Evolutionary conservation across 92 coral and sea anemone genomes (phyloP).

Genomic region (Bergia puertoricense): DNA sequence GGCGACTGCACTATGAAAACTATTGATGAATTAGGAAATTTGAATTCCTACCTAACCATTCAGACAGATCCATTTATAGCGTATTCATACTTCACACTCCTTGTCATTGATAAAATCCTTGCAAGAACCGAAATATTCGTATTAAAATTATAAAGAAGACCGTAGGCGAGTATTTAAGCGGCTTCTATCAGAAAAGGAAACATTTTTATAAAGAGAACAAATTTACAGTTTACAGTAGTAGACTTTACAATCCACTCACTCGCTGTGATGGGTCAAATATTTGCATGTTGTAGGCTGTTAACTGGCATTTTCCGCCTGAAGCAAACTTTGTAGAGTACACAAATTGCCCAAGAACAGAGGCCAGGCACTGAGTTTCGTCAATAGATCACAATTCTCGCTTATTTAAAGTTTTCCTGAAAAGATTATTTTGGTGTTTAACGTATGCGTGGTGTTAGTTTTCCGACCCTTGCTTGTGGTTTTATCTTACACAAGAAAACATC

Average conservation of each 20-base stretch:
- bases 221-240: constrained; percentile 70
- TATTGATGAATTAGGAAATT: constrained; percentile 26
- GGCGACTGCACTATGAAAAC: constrained; percentile 23
- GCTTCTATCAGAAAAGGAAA: constrained; percentile 11
- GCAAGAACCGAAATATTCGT: constrained; percentile 25
- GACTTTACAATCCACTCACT: constrained; percentile 65
- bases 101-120: not conserved
- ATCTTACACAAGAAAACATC: not conserved
- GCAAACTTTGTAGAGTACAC: constrained; percentile 56
- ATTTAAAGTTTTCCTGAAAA: constrained; percentile 36
- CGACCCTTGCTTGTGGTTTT: constrained; percentile 11
- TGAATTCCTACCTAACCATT: constrained; percentile 24
- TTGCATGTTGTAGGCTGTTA: constrained; percentile 81
- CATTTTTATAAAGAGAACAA: constrained; percentile 22
- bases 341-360: constrained; percentile 40
- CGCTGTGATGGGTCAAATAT: constrained; percentile 87
- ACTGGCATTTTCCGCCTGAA: constrained; percentile 64
- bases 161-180: not conserved
- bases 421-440: constrained; percentile 27
- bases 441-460: constrained; percentile 24
- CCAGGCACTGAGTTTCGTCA: constrained; percentile 36
- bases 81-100: not conserved
- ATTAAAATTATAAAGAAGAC: constrained; percentile 8
- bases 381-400: constrained; percentile 32
- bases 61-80: constrained; percentile 11